Evolutionary conservation across 1,140 invertebrate species (phyloP), one percentile per base, ranked within the genome.

Genomic region (Meteorus sp.): DNA sequence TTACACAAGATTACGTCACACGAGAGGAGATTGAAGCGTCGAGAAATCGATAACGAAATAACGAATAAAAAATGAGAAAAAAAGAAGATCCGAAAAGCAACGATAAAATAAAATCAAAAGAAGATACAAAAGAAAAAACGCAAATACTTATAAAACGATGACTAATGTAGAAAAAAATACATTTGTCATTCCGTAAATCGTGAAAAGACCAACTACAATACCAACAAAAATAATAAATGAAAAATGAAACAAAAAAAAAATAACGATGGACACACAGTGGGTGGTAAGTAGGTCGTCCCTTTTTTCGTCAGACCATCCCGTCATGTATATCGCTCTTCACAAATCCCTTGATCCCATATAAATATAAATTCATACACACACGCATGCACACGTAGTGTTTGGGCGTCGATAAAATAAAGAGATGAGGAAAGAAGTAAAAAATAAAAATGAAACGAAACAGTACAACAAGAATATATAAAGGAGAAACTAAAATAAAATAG

Each of bases 1-100:
- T 56, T 56, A 56, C 54, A 56, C 43, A 56, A 56, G 41, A 44
- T 56, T 56, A 56, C 54, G 35, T 56, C 54, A 47, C 43, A 31
- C 54, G 29, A 31, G 11, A 39, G 37, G 31, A 45, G 15, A 23
- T 45, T 25, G 11, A 11, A 35, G 22, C 25, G 5, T 33, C 17
- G 9, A 56, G 13, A 22, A 44, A 22, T 47, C 44, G 22, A 47
- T 47, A 19, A 9, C 9, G 27, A 29, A 9, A 9, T 27, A 25
- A 13, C 8, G 29, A 50, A 50, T 15, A 50, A 13, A 29, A 29
- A 29, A 15, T 7, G 23, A 45, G 43, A 41, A 23, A 45, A 23
- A 45, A 23, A 45, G 43, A 3, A 23, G 3, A 11, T 23, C 4
- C 17, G 43, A 23, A 8, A 22, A 22, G 2, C n/a, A 22, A 4